phyloP scores from a whole-genome alignment of 2,113 vertebrate genomes.

The Porphyrio hochstetteri region DNA sequence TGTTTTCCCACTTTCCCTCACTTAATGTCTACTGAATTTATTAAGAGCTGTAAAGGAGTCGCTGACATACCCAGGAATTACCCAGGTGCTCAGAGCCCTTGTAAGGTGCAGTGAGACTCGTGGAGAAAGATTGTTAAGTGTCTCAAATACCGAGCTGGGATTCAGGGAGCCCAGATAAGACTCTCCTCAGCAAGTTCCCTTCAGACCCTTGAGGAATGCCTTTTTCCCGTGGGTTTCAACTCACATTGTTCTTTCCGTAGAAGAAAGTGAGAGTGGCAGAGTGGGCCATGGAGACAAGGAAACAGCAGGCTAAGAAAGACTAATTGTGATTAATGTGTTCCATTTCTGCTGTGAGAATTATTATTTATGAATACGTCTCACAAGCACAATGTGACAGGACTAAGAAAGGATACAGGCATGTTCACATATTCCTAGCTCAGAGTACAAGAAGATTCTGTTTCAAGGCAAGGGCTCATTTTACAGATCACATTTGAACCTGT shows the following conservation, averaged over 20 bases:
- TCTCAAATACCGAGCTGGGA: not conserved
- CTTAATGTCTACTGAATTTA: not conserved
- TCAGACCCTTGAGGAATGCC: not conserved
- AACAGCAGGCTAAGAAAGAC: not conserved
- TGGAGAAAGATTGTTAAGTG: not conserved
- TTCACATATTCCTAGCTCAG: conserved; percentile 34
- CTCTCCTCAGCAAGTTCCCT: not conserved
- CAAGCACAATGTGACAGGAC: conserved; percentile 22
- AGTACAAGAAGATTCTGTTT: not conserved
- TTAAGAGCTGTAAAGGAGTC: not conserved
- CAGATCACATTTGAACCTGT: conserved; percentile 7
- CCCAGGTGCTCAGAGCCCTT: not conserved
- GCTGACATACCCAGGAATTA: not conserved
- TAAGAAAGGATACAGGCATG: not conserved
- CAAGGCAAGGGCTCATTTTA: not conserved
- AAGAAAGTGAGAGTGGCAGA: not conserved
- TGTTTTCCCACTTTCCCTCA: not conserved
- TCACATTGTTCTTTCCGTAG: not conserved
- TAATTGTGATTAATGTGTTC: conserved; percentile 10
- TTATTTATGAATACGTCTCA: not conserved
- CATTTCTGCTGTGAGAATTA: not conserved
- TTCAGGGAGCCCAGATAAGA: not conserved
- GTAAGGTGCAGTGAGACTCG: not conserved
- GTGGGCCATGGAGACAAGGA: not conserved
- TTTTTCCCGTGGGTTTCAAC: not conserved